A percentile compares a stretch with the other conserved stretches of the same genome.
These are phyloP conservation scores for Drosophila eohydei DNA, from an alignment of 2,888 invertebrate genomes.

Conservation along the genomic window DNA sequence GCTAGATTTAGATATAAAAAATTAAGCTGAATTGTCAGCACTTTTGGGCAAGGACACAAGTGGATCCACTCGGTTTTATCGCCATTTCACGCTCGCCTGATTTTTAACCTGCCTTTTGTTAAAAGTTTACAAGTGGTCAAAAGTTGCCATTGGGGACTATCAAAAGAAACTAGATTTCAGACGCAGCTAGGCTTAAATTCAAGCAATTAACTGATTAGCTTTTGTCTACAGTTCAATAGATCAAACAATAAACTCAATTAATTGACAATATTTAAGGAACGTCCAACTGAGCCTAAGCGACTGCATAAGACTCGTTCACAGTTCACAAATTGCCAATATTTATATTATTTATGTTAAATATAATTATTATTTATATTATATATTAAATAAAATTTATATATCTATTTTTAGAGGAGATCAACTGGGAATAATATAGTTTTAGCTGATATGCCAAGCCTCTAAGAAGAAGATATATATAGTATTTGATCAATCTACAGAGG, in stretches of 20 bases:
- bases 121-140: slow-evolving; percentile 48
- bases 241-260: slow-evolving; percentile 15
- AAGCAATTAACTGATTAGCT: slow-evolving; percentile 70
- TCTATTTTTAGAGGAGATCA: too few relatives aligned
- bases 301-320: not conserved
- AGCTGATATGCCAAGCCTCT: too few relatives aligned
- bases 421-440: too few relatives aligned
- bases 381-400: too few relatives aligned
- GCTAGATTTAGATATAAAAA: not conserved
- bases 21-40: not conserved
- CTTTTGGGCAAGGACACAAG: slow-evolving; percentile 16
- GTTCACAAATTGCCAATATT: not conserved
- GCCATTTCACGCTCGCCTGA: slow-evolving; percentile 47
- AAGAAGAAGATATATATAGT: too few relatives aligned
- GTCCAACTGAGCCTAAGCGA: not conserved
- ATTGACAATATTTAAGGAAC: slow-evolving; percentile 19
- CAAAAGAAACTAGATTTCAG: slow-evolving; percentile 9
- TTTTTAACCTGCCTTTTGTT: slow-evolving; percentile 38
- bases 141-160: slow-evolving; percentile 2
- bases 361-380: too few relatives aligned
- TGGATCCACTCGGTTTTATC: slow-evolving; percentile 31
- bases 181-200: slow-evolving; percentile 19
- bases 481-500: too few relatives aligned
- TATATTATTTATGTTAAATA: too few relatives aligned
- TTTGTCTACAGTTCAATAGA: slow-evolving; percentile 5